Conservation (phyloP, 2,888 invertebrate genomes). For the Lasioglossum figueresi region DNA sequence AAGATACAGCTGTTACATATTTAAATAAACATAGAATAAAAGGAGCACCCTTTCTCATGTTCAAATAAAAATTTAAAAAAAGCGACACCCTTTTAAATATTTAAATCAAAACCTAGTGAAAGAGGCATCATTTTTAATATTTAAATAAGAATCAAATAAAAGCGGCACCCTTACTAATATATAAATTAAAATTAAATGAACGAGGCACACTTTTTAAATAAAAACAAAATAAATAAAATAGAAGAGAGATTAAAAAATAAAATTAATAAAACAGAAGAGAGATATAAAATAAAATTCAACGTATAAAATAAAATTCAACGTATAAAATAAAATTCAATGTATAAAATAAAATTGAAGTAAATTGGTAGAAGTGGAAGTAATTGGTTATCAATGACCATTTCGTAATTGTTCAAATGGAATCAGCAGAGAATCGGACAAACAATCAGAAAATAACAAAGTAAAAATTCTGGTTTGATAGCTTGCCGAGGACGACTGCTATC, state of each 20-base stretch:
- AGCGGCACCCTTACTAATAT: neutral
- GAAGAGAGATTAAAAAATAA: no score
- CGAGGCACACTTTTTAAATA: no score
- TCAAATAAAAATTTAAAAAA: neutral
- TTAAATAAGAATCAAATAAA: neutral
- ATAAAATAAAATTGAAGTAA: no score
- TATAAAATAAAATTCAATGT: no score
- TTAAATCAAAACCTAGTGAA: neutral
- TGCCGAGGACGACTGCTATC: neutral
- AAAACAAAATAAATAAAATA: no score
- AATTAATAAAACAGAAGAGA: no score
- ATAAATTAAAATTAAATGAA: neutral
- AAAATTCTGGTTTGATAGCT: neutral
- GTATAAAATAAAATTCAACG: neutral
- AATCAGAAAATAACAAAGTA: neutral
- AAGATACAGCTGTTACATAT: no score
- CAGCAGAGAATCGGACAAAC: neutral
- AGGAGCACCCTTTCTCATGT: neutral
- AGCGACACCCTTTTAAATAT: neutral
- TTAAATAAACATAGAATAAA: neutral
- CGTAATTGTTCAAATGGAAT: neutral
- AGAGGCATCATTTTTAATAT: neutral
- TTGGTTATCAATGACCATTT: neutral
- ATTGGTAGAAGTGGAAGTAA: no score
- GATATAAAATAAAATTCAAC: neutral